Conservation (phyloP, 1,140 invertebrate genomes). For the Drosophila insularis region DNA sequence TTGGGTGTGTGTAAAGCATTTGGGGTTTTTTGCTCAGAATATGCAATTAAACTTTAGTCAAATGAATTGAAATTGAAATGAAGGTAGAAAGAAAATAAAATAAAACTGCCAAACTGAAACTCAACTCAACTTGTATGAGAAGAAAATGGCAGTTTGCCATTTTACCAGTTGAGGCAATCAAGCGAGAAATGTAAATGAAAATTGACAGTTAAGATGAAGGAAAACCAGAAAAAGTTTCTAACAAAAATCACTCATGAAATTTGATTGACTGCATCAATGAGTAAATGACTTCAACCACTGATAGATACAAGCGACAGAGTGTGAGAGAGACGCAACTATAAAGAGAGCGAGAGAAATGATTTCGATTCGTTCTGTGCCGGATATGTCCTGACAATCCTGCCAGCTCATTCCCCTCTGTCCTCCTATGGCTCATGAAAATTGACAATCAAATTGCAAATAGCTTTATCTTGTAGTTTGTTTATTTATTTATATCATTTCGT, state of each 20-base stretch:
- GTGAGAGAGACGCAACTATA: background rate
- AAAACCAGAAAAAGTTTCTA: constrained; percentile 49
- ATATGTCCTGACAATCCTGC: constrained; percentile 61
- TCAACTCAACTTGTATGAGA: background rate
- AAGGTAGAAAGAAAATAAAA: background rate
- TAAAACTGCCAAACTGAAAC: background rate
- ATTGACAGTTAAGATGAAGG: constrained; percentile 63
- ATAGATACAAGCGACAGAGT: constrained; percentile 42
- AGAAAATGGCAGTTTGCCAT: constrained; percentile 13
- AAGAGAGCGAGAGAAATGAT: constrained; percentile 32
- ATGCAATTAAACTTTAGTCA: constrained; percentile 59
- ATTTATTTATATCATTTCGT: constrained; percentile 80
- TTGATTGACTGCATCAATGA: constrained; percentile 78
- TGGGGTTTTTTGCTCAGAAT: constrained; percentile 6
- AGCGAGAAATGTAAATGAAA: constrained; percentile 71
- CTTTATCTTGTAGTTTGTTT: constrained; percentile 80
- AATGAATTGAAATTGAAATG: constrained; percentile 21
- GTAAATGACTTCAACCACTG: constrained; percentile 64
- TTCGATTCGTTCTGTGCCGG: constrained; percentile 62
- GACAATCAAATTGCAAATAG: constrained; percentile 81
- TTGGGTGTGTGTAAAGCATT: background rate
- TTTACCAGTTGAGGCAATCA: constrained; percentile 48
- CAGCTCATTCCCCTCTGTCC: background rate
- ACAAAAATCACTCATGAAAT: constrained; percentile 76
- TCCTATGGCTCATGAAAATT: constrained; percentile 66